These are phyloP conservation scores for Spisula subtruncata DNA, from an alignment of 2,888 invertebrate species.

Conservation along the genomic window DNA sequence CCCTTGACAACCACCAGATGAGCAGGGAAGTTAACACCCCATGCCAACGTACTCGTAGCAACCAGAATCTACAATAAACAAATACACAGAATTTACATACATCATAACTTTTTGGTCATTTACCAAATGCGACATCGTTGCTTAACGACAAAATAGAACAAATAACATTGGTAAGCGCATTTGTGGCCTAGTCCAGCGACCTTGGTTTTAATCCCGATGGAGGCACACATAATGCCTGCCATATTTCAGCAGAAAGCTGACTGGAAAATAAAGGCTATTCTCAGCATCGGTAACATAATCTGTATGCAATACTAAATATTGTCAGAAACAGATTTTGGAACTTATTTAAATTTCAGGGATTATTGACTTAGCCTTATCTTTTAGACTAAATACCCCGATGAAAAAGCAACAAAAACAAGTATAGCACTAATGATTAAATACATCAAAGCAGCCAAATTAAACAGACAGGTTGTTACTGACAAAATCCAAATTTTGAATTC, in stretches of 20 bases:
- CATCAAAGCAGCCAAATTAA: background rate
- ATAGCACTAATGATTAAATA: background rate
- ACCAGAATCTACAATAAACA: constrained; percentile 92
- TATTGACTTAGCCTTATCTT: constrained; percentile 6
- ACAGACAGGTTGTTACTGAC: background rate
- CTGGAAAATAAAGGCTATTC: too few relatives aligned
- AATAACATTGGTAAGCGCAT: too few relatives aligned
- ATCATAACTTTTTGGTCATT: too few relatives aligned
- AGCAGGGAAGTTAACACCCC: constrained; percentile 99
- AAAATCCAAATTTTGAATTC: background rate
- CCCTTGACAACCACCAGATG: constrained; percentile 98
- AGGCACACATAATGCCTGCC: too few relatives aligned
- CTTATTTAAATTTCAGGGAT: background rate
- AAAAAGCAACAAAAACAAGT: background rate
- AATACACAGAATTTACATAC: background rate
- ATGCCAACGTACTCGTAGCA: constrained; percentile 98
- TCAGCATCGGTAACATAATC: too few relatives aligned
- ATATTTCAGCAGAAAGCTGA: too few relatives aligned
- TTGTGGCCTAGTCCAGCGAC: too few relatives aligned
- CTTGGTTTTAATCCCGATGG: too few relatives aligned
- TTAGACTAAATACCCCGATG: background rate
- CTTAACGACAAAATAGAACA: too few relatives aligned
- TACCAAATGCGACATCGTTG: too few relatives aligned
- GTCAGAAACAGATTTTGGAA: background rate
- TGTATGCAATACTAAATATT: too few relatives aligned